Percentiles rank a stretch among this genome's conserved stretches.
Evolutionary conservation across 2,888 invertebrate genomes (phyloP).

Genomic region (Galerucella nymphaeae): DNA sequence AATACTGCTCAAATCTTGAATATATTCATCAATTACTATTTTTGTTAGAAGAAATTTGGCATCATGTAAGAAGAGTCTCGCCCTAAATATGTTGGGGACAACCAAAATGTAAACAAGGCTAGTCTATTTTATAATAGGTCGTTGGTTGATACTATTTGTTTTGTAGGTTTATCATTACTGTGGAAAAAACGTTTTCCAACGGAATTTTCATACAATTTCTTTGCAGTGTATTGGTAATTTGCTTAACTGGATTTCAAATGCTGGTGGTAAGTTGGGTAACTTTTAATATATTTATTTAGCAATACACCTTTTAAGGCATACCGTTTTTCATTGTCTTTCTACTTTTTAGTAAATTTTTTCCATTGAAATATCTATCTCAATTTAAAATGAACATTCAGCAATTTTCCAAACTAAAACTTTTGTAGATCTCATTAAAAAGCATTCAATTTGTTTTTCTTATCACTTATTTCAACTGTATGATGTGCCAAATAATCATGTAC

Average conservation of each 20-base stretch:
- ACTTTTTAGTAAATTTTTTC: too few relatives aligned
- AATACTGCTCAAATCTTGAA: too few relatives aligned
- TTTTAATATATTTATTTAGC: not conserved
- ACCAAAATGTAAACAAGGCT: too few relatives aligned
- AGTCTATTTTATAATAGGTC: too few relatives aligned
- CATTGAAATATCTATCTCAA: too few relatives aligned
- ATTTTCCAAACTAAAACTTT: conserved; percentile 11
- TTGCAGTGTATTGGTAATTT: conserved; percentile 46
- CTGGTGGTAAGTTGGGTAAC: conserved; percentile 39
- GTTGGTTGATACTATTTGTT: conserved; percentile 11
- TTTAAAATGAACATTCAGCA: too few relatives aligned
- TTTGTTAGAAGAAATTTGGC: too few relatives aligned
- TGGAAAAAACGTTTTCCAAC: conserved; percentile 43
- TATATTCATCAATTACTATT: too few relatives aligned
- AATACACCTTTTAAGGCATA: not conserved
- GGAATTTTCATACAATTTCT: conserved; percentile 48
- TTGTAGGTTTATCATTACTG: conserved; percentile 33
- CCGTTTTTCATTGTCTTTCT: too few relatives aligned
- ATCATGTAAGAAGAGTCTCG: too few relatives aligned
- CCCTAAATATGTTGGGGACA: too few relatives aligned
- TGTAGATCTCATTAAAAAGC: conserved; percentile 46
- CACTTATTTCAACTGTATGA: conserved; percentile 48
- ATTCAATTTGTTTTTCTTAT: conserved; percentile 43
- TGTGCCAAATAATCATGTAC: conserved; percentile 48
- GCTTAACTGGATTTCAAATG: conserved; percentile 48